phyloP scores from a whole-genome alignment of 2,113 vertebrate genomes.

The Lanius collurio region DNA sequence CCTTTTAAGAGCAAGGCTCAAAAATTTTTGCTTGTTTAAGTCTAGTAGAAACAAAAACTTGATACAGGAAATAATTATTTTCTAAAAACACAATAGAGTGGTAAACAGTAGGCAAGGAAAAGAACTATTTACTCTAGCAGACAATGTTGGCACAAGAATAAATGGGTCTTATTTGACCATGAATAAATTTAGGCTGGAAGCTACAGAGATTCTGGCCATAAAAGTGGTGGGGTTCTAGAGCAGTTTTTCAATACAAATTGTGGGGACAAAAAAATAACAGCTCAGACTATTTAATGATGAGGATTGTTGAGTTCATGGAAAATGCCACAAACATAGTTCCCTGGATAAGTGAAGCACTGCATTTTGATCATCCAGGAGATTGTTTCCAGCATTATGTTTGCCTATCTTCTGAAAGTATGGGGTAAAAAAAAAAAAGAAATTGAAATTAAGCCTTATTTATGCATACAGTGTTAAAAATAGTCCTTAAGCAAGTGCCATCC shows the following conservation, averaged over 20 bases:
- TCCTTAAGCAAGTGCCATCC: background rate
- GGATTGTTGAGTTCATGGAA: background rate
- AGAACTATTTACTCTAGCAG: conserved; percentile 26
- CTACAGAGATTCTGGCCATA: background rate
- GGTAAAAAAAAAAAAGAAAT: background rate
- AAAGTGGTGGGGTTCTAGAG: background rate
- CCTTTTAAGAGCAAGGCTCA: background rate
- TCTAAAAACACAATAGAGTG: conserved; percentile 40
- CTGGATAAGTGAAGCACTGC: background rate
- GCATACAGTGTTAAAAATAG: background rate
- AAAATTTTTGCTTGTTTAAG: conserved; percentile 21
- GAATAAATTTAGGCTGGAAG: conserved; percentile 29
- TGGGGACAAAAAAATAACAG: background rate
- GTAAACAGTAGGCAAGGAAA: conserved; percentile 52
- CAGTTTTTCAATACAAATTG: background rate
- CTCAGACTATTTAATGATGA: background rate
- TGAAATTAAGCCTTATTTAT: background rate
- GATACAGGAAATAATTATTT: conserved; percentile 61
- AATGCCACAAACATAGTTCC: background rate
- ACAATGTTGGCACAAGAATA: conserved; percentile 38
- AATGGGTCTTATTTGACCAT: background rate
- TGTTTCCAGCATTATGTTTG: background rate
- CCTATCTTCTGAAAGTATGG: background rate
- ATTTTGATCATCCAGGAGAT: background rate
- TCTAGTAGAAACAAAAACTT: conserved; percentile 49